A percentile compares a stretch with the other conserved stretches of the same genome.
phyloP scores from a whole-genome alignment of 1,140 invertebrate genomes.

The Lordiphosa mommai region DNA sequence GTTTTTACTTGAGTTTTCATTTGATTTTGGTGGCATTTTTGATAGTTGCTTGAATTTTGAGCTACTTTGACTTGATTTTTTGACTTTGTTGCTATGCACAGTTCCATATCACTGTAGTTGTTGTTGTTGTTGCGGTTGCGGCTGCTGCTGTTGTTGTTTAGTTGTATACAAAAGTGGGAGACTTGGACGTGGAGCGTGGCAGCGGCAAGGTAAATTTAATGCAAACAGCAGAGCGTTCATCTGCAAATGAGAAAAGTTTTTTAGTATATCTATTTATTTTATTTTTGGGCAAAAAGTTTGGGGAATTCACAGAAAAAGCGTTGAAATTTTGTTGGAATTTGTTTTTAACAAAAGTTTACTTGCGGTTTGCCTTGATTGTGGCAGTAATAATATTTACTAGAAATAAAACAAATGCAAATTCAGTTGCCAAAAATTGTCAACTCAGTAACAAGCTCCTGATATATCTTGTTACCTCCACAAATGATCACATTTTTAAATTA shows the following conservation, averaged over 20 bases:
- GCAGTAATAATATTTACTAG: too few species aligned
- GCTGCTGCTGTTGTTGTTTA: constrained; percentile 1
- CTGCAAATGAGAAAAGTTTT: constrained; percentile 68
- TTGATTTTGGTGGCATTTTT: constrained; percentile 75
- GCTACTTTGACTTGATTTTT: constrained; percentile 29
- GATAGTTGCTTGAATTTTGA: constrained; percentile 53
- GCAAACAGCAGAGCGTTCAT: constrained; percentile 51
- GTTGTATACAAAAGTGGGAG: constrained; percentile 10
- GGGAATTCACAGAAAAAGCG: too few species aligned
- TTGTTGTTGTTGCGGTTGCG: constrained; percentile 16
- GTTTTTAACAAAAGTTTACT: too few species aligned
- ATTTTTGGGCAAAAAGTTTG: too few species aligned
- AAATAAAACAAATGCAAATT: too few species aligned
- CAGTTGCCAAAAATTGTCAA: too few species aligned
- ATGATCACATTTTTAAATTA: too few species aligned
- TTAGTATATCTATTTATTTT: constrained; percentile 9
- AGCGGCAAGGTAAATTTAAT: constrained; percentile 48
- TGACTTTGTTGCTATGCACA: constrained; percentile 68
- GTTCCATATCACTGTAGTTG: constrained; percentile 68
- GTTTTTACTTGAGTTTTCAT: constrained; percentile 50
- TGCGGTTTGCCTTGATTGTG: too few species aligned
- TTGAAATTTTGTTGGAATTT: too few species aligned
- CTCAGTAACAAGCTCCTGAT: too few species aligned
- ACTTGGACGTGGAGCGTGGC: constrained; percentile 54
- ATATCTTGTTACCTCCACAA: too few species aligned